A percentile compares a stretch with the other conserved stretches of the same genome.
Evolutionary conservation across 2,113 vertebrate species (phyloP).

Genomic region (Odocoileus virginianus): DNA sequence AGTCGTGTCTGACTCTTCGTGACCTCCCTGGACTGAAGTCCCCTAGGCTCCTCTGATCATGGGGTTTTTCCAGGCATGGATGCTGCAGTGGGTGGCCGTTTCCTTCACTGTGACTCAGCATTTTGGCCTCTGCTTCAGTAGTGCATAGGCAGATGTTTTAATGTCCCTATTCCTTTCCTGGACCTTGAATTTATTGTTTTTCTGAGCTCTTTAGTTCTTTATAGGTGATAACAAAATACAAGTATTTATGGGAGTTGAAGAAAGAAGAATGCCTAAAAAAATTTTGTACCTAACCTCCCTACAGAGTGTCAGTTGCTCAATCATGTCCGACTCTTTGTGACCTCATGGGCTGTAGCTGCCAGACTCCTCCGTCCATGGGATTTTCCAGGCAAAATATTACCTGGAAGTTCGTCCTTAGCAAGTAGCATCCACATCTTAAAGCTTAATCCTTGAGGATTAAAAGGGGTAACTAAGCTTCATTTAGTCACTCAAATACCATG

Average conservation of each 20-base stretch:
- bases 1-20: neutral
- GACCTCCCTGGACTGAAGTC: neutral
- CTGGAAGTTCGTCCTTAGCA: neutral
- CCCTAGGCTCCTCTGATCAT: neutral
- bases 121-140: neutral
- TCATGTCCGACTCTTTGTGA: neutral
- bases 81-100: neutral
- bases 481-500: neutral
- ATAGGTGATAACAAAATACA: neutral
- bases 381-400: neutral
- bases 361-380: neutral
- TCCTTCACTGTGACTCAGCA: neutral
- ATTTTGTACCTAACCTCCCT: neutral
- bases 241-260: neutral
- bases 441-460: neutral
- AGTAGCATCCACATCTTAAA: neutral
- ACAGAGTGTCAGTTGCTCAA: neutral
- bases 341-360: neutral
- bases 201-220: neutral
- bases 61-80: neutral
- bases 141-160: neutral
- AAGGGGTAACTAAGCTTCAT: neutral
- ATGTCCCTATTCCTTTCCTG: neutral
- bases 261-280: neutral
- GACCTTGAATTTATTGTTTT: neutral